phyloP scores from a whole-genome alignment of 1,140 invertebrate genomes.

The Dendrolimus punctatus region DNA sequence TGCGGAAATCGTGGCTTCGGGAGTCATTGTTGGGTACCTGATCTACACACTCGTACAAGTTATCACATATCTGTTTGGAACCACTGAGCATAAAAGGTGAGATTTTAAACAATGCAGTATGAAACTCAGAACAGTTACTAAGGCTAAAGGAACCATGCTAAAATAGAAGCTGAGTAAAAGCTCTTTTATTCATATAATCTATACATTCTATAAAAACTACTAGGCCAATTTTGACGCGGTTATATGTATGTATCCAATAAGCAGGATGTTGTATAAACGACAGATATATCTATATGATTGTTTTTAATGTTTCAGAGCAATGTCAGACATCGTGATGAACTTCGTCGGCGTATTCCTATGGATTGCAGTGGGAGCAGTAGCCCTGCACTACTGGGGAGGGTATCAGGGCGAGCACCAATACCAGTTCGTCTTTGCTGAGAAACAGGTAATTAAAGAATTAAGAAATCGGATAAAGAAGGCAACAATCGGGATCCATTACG shows the following conservation, averaged over 20 bases:
- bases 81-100: constrained; percentile 82
- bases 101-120: constrained; percentile 3
- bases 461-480: too few relatives aligned
- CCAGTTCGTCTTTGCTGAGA: constrained; percentile 77
- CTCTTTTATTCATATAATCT: too few relatives aligned
- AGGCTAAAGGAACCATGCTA: too few relatives aligned
- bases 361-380: constrained; percentile 85
- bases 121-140: too few relatives aligned
- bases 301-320: constrained; percentile 68
- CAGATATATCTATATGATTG: background rate
- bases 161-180: too few relatives aligned
- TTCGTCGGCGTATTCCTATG: constrained; percentile 87
- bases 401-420: constrained; percentile 84
- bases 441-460: constrained; percentile 79
- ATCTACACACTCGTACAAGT: constrained; percentile 83
- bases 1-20: constrained; percentile 87
- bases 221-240: too few relatives aligned
- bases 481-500: too few relatives aligned
- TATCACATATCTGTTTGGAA: constrained; percentile 81
- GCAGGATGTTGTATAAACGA: too few relatives aligned
- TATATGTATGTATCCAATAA: too few relatives aligned
- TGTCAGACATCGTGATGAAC: constrained; percentile 88
- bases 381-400: constrained; percentile 89
- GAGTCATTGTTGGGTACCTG: constrained; percentile 88
- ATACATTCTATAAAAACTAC: too few relatives aligned